These are phyloP conservation scores for Arctopsyche grandis DNA, from an alignment of 1,140 invertebrate species.

Conservation along the genomic window DNA sequence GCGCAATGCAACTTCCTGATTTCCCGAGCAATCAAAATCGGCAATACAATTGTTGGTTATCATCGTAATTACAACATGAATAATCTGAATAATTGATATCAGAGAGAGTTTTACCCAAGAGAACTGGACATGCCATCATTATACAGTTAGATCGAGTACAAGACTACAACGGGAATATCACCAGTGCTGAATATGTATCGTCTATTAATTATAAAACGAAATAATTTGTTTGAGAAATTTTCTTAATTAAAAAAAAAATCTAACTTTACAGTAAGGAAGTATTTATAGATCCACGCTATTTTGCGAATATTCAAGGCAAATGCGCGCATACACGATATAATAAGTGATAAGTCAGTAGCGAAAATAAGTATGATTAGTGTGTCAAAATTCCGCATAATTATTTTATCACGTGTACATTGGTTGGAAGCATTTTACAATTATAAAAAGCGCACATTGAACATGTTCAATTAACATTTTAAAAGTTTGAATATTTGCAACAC, in stretches of 20 bases:
- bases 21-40: too few species aligned
- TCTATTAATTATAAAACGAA: background rate
- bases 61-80: background rate
- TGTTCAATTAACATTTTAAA: background rate
- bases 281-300: too few species aligned
- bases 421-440: too few species aligned
- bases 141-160: constrained; percentile 6
- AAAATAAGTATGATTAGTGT: background rate
- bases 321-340: background rate
- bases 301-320: too few species aligned
- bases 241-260: too few species aligned
- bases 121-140: background rate
- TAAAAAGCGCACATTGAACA: background rate
- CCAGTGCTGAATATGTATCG: background rate
- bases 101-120: background rate
- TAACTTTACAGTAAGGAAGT: too few species aligned
- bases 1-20: too few species aligned
- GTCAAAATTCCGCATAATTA: background rate
- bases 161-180: constrained; percentile 19
- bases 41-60: background rate
- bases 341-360: background rate
- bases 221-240: background rate
- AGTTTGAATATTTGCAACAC: background rate
- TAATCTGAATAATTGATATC: background rate
- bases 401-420: too few species aligned